Conservation (phyloP, 35 echinoderm and acorn worm species). For the Heliocidaris tuberculata region DNA sequence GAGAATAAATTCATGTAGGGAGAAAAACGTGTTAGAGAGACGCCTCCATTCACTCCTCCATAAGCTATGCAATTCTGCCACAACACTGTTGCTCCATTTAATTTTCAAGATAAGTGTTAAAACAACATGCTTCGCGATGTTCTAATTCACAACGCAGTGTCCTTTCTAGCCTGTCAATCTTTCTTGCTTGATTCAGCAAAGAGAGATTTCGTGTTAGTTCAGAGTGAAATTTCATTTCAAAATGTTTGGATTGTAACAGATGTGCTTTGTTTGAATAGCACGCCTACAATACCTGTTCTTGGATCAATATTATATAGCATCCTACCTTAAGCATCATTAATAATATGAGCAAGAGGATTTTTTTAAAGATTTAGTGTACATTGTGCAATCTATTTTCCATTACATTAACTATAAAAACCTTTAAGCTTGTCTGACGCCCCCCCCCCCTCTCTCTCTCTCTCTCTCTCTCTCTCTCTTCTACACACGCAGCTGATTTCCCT, state of each 20-base stretch:
- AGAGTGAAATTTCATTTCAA: background rate
- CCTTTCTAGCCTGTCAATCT: background rate
- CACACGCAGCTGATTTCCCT: no score
- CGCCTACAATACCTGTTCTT: background rate
- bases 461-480: no score
- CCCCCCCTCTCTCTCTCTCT: no score
- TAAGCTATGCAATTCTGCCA: no score
- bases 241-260: background rate
- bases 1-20: no score
- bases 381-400: no score
- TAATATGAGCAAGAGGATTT: background rate
- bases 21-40: no score
- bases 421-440: background rate
- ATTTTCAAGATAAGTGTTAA: background rate
- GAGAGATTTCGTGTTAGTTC: background rate
- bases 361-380: no score
- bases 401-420: no score
- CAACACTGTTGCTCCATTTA: background rate
- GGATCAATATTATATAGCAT: background rate
- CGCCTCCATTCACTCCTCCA: no score
- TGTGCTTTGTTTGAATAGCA: constrained; percentile 4
- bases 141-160: background rate
- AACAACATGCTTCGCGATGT: background rate
- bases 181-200: background rate
- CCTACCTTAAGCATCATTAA: background rate